These are phyloP conservation scores for Enteromius anoplus DNA, from an alignment of 2,797 vertebrate genomes.

Conservation along the genomic window DNA sequence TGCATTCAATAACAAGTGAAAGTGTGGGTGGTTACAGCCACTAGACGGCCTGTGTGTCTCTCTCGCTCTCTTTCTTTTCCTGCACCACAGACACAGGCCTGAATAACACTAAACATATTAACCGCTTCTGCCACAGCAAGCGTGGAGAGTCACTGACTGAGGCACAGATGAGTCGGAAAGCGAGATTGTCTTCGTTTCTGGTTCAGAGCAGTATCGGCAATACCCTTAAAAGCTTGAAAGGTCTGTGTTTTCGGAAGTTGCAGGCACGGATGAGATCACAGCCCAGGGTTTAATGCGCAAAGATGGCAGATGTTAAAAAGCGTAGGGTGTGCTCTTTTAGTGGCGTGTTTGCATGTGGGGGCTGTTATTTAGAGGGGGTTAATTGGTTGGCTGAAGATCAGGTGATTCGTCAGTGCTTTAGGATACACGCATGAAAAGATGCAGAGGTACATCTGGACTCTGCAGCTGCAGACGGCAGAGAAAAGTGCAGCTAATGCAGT, in stretches of 20 bases:
- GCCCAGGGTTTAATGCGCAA: conserved; percentile 37
- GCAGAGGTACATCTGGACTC: conserved; percentile 31
- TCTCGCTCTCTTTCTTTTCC: conserved; percentile 4
- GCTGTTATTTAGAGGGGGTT: conserved; percentile 36
- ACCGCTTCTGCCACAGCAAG: conserved; percentile 70
- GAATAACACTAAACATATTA: conserved; percentile 65
- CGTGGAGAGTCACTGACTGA: conserved; percentile 71
- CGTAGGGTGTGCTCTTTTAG: conserved; percentile 56
- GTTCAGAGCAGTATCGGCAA: conserved; percentile 19
- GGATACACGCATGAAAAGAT: conserved; percentile 4
- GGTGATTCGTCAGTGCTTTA: conserved; percentile 38
- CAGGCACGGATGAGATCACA: conserved; percentile 66
- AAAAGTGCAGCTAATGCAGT: conserved; percentile 45
- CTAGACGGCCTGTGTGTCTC: conserved; percentile 4
- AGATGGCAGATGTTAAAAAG: conserved; percentile 72
- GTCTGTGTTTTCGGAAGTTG: conserved; percentile 57
- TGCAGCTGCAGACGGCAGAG: conserved; percentile 40
- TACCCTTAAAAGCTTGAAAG: not conserved
- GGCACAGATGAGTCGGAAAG: conserved; percentile 70
- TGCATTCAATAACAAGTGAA: conserved; percentile 33
- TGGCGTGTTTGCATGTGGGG: conserved; percentile 1
- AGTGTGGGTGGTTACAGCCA: conserved; percentile 31
- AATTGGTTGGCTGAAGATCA: conserved; percentile 46
- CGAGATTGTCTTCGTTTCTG: conserved; percentile 20
- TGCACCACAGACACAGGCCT: conserved; percentile 14